Evolutionary conservation across 2,113 vertebrate genomes (phyloP).

Genomic region (Emydura subglobosa): DNA sequence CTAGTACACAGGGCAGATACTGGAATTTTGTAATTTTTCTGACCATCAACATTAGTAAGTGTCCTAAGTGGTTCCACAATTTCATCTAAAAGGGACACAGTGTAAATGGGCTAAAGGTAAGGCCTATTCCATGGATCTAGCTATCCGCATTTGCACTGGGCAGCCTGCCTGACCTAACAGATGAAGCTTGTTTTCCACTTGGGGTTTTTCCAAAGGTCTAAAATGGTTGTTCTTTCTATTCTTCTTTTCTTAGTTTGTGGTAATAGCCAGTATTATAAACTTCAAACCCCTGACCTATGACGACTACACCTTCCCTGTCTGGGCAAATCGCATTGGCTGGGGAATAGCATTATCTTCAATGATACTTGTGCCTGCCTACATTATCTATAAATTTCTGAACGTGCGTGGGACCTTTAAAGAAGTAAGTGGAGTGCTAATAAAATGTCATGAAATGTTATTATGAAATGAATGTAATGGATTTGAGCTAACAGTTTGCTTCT

Average conservation of each 20-base stretch:
- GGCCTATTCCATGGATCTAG: background rate
- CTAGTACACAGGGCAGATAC: background rate
- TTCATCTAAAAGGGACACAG: background rate
- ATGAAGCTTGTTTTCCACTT: background rate
- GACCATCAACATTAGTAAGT: background rate
- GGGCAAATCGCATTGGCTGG: conserved; percentile 94
- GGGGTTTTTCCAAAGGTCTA: background rate
- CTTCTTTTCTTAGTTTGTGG: conserved; percentile 87
- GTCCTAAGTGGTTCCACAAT: background rate
- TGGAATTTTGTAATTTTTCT: background rate
- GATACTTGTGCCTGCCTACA: conserved; percentile 90
- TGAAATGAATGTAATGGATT: conserved; percentile 41
- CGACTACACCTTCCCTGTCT: conserved; percentile 90
- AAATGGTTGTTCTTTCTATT: background rate
- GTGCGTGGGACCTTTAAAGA: conserved; percentile 89
- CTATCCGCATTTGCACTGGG: background rate
- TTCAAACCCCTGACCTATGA: conserved; percentile 91
- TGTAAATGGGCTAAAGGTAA: background rate
- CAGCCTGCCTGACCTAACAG: background rate
- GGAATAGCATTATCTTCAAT: conserved; percentile 94
- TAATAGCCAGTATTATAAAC: conserved; percentile 93
- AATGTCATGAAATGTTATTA: conserved; percentile 58
- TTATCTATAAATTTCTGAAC: conserved; percentile 91
- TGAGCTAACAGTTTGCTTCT: conserved; percentile 61
- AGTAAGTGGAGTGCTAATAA: conserved; percentile 80